Base-by-base conservation (phyloP, 2,888 invertebrate genomes). In the Philhelius pedissequus region DNA sequence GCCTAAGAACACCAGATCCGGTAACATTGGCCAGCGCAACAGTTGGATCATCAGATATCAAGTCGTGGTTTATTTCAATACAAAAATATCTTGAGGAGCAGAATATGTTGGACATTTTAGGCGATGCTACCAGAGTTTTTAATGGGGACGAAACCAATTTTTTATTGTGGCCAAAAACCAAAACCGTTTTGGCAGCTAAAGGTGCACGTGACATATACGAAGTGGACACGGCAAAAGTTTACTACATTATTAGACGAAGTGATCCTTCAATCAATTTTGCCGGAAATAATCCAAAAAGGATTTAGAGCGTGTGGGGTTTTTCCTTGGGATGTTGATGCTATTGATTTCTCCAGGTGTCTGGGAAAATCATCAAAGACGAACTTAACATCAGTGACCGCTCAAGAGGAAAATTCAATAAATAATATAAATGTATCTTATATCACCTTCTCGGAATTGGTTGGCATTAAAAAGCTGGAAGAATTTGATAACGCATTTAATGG, bases 401-500 rank as follows among this genome's bases (percentile, higher is more conserved):
- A 11, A 32, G 32, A 68, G 52, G 40, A 68, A 54, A 68, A 54
- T 40, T 32, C 22, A 5, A 40, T 54, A 27, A 68, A 25, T 40
- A 35, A 27, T 38, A 52, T 25, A 27, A 68, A 18, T 48, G 18
- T 66, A 22, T 48, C 27, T 35, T 66, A 35, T 66, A 9, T 18
- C 8, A 32, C 64, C 22, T 66, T 66, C 15, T 68, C 32, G 38
- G 52, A 68, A 68, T 18, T 54, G n/a, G 27, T 54, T 54, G 52
- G 68, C 40, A 11, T 54, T 54, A 25, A 40, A 27, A 69, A 68
- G 52, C 50, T 54, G 22, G 40, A 54, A 30, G 38, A 69, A 69
- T 69, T 68, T n/a, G 52, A 68, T n/a, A 68, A 69, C 68, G 68
- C 54, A 18, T 27, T 18, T 8, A 69, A 69, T 27, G 54, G 40